phyloP scores from a whole-genome alignment of 2,113 vertebrate genomes.

The Myotis lucifugus region DNA sequence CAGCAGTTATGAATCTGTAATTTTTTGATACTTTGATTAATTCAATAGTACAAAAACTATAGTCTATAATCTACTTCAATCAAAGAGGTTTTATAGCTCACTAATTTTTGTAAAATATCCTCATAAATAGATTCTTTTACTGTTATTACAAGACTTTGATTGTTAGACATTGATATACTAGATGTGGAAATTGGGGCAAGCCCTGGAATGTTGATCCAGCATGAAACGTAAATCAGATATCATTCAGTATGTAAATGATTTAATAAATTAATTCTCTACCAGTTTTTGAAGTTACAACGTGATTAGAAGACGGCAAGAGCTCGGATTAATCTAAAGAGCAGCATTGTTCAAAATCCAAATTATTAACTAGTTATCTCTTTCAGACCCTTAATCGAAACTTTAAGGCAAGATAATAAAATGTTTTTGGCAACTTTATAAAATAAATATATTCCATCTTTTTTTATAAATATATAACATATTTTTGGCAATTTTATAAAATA shows the following conservation, averaged over 20 bases:
- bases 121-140: neutral
- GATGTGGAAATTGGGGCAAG: neutral
- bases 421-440: neutral
- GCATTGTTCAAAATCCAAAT: neutral
- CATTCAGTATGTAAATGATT: neutral
- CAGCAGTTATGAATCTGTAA: neutral
- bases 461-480: neutral
- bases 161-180: neutral
- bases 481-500: neutral
- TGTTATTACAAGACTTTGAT: slow-evolving; percentile 4
- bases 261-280: neutral
- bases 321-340: neutral
- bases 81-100: neutral
- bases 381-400: neutral
- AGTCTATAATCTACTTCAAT: neutral
- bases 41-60: neutral
- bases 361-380: neutral
- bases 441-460: neutral
- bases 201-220: neutral
- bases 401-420: slow-evolving; percentile 22
- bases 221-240: neutral
- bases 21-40: slow-evolving; percentile 42
- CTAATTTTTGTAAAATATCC: neutral
- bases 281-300: neutral
- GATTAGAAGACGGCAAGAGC: neutral